phyloP scores from a whole-genome alignment of 2,797 vertebrate genomes.

The Chelonia mydas region DNA sequence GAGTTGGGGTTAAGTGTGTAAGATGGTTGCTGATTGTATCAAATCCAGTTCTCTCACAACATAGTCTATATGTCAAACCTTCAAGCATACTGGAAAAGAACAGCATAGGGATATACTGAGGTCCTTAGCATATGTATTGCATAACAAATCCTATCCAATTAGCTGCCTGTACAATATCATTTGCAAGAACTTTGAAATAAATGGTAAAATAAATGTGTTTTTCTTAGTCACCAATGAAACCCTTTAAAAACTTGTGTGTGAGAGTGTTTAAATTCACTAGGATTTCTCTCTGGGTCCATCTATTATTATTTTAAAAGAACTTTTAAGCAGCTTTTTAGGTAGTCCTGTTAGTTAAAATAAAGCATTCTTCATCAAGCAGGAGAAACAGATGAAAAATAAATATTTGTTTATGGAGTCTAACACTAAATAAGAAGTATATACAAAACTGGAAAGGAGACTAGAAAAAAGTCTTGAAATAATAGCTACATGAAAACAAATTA shows the following conservation, averaged over 20 bases:
- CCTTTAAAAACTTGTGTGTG: background rate
- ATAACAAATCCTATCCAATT: background rate
- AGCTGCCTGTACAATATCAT: background rate
- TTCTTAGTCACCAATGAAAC: background rate
- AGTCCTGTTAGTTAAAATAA: background rate
- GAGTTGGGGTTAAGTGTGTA: no score
- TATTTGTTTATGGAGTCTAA: background rate
- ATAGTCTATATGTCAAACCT: background rate
- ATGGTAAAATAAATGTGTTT: background rate
- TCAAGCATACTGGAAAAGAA: background rate
- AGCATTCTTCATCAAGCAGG: background rate
- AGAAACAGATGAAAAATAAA: background rate
- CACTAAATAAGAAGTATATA: background rate
- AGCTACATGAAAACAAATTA: background rate
- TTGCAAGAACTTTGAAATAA: background rate
- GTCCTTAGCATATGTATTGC: background rate
- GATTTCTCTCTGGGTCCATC: background rate
- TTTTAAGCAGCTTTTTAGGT: background rate
- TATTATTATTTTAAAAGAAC: background rate
- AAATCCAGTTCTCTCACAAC: no score
- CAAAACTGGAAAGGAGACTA: background rate
- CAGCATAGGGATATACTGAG: accelerated
- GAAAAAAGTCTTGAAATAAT: background rate
- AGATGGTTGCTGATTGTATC: no score
- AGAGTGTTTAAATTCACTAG: background rate